Base-by-base conservation (phyloP, 2,113 vertebrate species). In the Cyrtonyx montezumae region DNA sequence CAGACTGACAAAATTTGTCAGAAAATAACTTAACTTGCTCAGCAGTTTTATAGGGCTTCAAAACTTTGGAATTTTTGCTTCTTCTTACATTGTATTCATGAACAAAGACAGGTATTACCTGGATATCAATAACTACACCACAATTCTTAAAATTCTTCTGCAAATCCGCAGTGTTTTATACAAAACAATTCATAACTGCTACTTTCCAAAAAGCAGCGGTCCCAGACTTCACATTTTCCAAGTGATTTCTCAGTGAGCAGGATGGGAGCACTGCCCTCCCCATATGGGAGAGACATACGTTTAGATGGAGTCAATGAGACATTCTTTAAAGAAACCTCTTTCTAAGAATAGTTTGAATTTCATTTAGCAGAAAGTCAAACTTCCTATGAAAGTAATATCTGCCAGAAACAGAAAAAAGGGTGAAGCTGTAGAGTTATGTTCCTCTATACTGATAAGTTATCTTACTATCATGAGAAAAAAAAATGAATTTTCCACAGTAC, bases 1-100 rank as follows among this genome's bases (percentile, higher is more conserved):
- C 53, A 80, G 36, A n/a, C 46, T 77, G 56, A 83, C 18, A 89
- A 53, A 70, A 87, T 79, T 63, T 51, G 34, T 77, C 59, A 58
- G 59, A 80, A 71, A 73, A 30, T 37, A 92, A 9, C 53, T 16
- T 62, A 45, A 79, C 23, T 69, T 73, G 42, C 63, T 70, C 25
- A 82, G 34, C 30, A 61, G 23, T 66, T 91, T 55, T 59, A 82
- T 12, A 53, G 70, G 23, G n/a, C 62, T 77, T 76, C 67, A 85
- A 68, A 77, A 22, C n/a, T 28, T 0, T 49, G 34, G 55, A 79
- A 59, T 26, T 28, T 87, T 82, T 85, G 42, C 36, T 36, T 11
- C 13, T 68, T 26, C 26, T 83, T 75, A 58, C 42, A 82, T 70
- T 34, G 51, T 17, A 65, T 67, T 68, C 51, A 82, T 1, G 6